Evolutionary conservation across 2,797 vertebrate genomes (phyloP), one percentile per base, ranked within the genome.

Genomic region (Denticeps clupeoides): DNA sequence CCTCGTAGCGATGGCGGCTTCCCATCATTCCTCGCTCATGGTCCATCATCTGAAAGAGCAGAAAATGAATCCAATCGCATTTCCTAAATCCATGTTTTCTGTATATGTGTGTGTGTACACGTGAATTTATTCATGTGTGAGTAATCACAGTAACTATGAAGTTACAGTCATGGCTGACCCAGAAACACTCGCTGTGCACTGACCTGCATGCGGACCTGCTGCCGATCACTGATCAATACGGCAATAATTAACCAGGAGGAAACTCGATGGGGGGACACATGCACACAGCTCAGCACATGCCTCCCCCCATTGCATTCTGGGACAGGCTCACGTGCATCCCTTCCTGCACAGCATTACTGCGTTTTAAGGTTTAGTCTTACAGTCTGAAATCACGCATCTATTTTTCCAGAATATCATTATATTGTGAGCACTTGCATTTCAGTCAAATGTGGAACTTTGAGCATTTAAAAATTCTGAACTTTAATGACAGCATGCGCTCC

Each of bases 1-100:
- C 83, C 1, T 86, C 84, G 11, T 83, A 86, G 57, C 71, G 83
- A 63, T 82, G 83, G 38, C 79, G 80, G 28, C 83, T 80, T 56
- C 70, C 55, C 8, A 79, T 41, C 53, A 77, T 65, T 19, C 81
- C 79, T 69, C 84, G 61, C 55, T 84, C 82, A 62, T 84, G 86
- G 26, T 93, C 85, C 74, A 94, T 91, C 74, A 87, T 87, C 67
- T 54, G 49, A 19, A 13, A 19, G 19, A 19, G 38, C 37, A 5
- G 2, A 33, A 33, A 18, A 21, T 11, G 35, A 21, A 38, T 21
- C 18, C 3, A 18, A 38, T 7, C 18, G 4, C 9, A 16, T 18
- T 32, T 32, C 32, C 18, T 25, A 25, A 24, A 23, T 23, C 23
- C 25, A 25, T 4, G 5, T 25, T 25, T 25, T 25, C 25, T 25